A percentile compares a stretch with the other conserved stretches of the same genome.
These are phyloP conservation scores for Eupithecia inturbata DNA, from an alignment of 2,888 invertebrate genomes.

Conservation along the genomic window DNA sequence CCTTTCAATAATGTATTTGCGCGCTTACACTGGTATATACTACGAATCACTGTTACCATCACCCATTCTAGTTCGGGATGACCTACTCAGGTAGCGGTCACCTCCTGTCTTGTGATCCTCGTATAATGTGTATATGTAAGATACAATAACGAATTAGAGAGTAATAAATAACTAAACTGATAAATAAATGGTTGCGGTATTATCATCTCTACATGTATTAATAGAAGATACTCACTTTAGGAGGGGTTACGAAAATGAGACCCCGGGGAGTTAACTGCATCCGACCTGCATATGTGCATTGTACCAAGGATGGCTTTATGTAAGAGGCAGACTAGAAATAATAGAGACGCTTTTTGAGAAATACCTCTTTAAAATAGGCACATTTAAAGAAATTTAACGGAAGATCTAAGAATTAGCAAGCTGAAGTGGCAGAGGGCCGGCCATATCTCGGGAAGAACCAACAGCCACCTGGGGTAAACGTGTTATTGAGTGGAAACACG, in stretches of 20 bases:
- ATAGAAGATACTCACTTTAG: conserved; percentile 50
- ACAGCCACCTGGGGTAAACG: too few relatives aligned
- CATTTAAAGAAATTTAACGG: too few relatives aligned
- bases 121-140: too few relatives aligned
- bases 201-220: conserved; percentile 42
- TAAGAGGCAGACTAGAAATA: conserved; percentile 43
- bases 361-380: background rate
- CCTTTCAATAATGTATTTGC: too few relatives aligned
- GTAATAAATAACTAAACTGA: background rate
- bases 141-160: too few relatives aligned
- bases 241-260: conserved; percentile 81
- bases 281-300: conserved; percentile 78
- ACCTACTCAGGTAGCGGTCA: background rate
- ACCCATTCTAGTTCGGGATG: too few relatives aligned
- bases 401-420: too few relatives aligned
- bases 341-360: background rate
- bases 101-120: background rate
- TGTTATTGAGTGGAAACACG: too few relatives aligned
- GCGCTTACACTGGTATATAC: too few relatives aligned
- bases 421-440: too few relatives aligned
- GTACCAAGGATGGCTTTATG: conserved; percentile 50
- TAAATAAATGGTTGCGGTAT: conserved; percentile 15
- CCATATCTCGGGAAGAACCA: too few relatives aligned
- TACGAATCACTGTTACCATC: too few relatives aligned
- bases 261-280: conserved; percentile 76